phyloP scores from a whole-genome alignment of 2,797 vertebrate species.

The Mormyrops attenuatus region DNA sequence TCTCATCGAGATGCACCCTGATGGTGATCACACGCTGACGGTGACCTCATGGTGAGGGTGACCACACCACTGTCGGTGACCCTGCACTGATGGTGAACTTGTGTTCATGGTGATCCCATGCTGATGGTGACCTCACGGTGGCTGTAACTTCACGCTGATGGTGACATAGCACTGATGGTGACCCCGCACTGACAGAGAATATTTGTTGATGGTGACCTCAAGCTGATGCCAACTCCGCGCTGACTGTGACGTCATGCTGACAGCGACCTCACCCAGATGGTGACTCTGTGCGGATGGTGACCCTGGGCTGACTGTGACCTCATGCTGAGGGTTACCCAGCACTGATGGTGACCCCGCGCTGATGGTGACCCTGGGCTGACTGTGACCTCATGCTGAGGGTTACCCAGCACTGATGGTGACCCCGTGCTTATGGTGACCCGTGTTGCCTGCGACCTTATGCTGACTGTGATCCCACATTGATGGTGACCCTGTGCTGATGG shows the following conservation, averaged over 20 bases:
- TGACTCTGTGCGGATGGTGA: not conserved
- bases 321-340: too few species aligned
- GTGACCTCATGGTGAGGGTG: not conserved
- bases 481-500: too few species aligned
- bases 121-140: not conserved
- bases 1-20: not conserved
- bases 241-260: not conserved
- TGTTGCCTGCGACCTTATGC: too few species aligned
- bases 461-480: too few species aligned
- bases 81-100: not conserved
- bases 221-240: not conserved
- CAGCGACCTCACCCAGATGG: not conserved
- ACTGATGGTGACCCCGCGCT: too few species aligned
- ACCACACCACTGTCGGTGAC: not conserved
- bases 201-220: not conserved
- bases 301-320: too few species aligned
- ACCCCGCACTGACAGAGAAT: not conserved
- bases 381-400: too few species aligned
- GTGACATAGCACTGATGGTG: not conserved
- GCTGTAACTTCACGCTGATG: not conserved
- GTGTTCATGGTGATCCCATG: not conserved
- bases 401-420: too few species aligned
- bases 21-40: not conserved
- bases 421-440: too few species aligned
- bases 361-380: too few species aligned